phyloP scores from a whole-genome alignment of 2,888 invertebrate species.

The Sarcophaga rosellei region DNA sequence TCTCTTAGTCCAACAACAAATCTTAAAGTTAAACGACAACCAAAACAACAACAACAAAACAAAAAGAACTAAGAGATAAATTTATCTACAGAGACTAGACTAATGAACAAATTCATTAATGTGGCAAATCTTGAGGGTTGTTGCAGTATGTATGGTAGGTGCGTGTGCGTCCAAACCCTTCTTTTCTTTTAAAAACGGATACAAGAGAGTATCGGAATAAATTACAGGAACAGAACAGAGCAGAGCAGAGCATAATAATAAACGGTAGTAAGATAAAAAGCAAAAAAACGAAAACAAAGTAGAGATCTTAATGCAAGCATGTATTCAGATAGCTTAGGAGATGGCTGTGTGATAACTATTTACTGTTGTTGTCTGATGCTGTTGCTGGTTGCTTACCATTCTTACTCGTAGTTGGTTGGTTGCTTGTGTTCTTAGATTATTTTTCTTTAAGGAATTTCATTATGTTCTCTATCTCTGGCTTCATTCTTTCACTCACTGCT shows the following conservation, averaged over 20 bases:
- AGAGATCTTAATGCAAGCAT: slow-evolving; percentile 22
- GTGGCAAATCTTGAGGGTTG: slow-evolving; percentile 62
- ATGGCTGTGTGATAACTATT: slow-evolving; percentile 13
- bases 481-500: neutral
- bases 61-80: slow-evolving; percentile 35
- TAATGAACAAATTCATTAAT: slow-evolving; percentile 70
- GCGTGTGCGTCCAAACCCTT: neutral
- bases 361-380: neutral
- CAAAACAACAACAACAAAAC: neutral
- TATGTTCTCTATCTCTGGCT: slow-evolving; percentile 41
- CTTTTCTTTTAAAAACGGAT: neutral
- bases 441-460: slow-evolving; percentile 59
- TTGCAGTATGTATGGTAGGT: neutral
- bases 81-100: slow-evolving; percentile 57
- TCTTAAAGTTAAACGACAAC: neutral
- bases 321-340: slow-evolving; percentile 31
- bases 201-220: neutral
- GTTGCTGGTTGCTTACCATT: neutral
- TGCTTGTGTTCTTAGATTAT: neutral
- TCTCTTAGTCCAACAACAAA: neutral
- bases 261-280: neutral
- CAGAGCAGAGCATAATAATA: neutral
- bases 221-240: neutral
- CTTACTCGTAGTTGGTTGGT: neutral
- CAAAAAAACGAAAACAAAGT: neutral